These are phyloP conservation scores for Planiliza haematocheilus DNA, from an alignment of 2,113 vertebrate genomes.

Conservation along the genomic window DNA sequence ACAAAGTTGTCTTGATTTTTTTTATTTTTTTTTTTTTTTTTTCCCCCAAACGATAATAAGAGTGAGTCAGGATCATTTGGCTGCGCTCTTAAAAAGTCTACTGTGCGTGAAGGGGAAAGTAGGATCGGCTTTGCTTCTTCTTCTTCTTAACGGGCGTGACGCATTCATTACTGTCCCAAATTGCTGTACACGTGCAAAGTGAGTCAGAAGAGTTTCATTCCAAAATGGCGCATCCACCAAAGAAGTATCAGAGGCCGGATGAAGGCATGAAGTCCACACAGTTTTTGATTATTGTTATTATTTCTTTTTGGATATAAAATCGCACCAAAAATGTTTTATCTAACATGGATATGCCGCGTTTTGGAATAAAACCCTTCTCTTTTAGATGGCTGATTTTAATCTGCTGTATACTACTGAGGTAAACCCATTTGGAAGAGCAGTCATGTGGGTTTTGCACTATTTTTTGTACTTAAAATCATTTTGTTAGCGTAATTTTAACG, in stretches of 20 bases:
- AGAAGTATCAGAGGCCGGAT: conserved; percentile 3
- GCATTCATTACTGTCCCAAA: conserved; percentile 27
- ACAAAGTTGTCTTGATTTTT: conserved; percentile 75
- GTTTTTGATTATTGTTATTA: not conserved
- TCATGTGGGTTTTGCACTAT: conserved; percentile 77
- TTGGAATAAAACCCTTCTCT: conserved; percentile 57
- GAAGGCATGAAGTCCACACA: not conserved
- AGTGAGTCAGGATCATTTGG: conserved; percentile 22
- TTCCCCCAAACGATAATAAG: conserved; percentile 28
- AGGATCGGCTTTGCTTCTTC: conserved; percentile 21
- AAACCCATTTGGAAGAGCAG: conserved; percentile 48
- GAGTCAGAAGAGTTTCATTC: conserved; percentile 56
- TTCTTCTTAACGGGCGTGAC: conserved; percentile 11
- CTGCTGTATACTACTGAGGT: conserved; percentile 64
- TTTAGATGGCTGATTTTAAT: conserved; percentile 29
- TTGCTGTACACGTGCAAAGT: conserved; percentile 32
- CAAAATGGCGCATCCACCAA: conserved; percentile 49
- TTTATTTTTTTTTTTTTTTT: conserved; percentile 17
- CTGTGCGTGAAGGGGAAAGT: conserved; percentile 1
- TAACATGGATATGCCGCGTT: conserved; percentile 19
- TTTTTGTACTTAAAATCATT: conserved; percentile 67
- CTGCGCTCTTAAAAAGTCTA: conserved; percentile 19
- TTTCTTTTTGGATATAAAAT: conserved; percentile 24
- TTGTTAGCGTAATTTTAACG: conserved; percentile 48
- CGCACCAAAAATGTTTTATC: conserved; percentile 18